phyloP scores from a whole-genome alignment of 2,888 invertebrate species.

The Andrena haemorrhoa region DNA sequence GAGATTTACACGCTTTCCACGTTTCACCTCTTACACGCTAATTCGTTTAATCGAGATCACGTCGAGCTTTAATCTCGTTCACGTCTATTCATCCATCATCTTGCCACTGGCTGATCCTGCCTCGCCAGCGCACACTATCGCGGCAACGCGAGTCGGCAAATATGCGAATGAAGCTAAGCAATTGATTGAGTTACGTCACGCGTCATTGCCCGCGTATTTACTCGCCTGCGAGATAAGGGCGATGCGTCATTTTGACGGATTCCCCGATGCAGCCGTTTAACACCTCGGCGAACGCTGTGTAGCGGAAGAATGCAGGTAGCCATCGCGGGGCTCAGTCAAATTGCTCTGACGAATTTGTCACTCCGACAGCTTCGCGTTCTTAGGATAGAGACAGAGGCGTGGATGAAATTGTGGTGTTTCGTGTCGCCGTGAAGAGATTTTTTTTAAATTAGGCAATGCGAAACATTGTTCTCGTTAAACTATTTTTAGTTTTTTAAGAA shows the following conservation, averaged over 20 bases:
- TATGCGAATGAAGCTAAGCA: slow-evolving; percentile 73
- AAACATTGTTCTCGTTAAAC: no score
- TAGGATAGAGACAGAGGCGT: background rate
- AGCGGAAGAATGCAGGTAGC: slow-evolving; percentile 41
- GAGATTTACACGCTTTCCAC: slow-evolving; percentile 45
- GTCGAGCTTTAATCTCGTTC: slow-evolving; percentile 64
- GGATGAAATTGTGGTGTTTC: background rate
- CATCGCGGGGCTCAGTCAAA: background rate
- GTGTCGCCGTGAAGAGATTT: background rate
- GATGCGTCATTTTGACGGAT: slow-evolving; percentile 71
- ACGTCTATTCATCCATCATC: slow-evolving; percentile 71
- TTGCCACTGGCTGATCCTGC: slow-evolving; percentile 59
- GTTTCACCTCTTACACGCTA: slow-evolving; percentile 53
- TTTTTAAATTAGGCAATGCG: background rate
- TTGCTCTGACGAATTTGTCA: background rate
- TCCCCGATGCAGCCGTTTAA: slow-evolving; percentile 61
- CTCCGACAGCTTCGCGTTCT: background rate
- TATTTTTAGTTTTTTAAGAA: no score
- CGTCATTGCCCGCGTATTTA: slow-evolving; percentile 69
- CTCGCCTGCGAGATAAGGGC: slow-evolving; percentile 60
- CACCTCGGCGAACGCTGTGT: slow-evolving; percentile 43
- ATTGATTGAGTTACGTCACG: slow-evolving; percentile 74
- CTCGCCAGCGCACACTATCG: slow-evolving; percentile 50
- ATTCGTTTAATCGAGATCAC: slow-evolving; percentile 69
- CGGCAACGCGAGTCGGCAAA: slow-evolving; percentile 65